Base-by-base conservation (phyloP, 2,888 invertebrate genomes). In the Brassicogethes aeneus region DNA sequence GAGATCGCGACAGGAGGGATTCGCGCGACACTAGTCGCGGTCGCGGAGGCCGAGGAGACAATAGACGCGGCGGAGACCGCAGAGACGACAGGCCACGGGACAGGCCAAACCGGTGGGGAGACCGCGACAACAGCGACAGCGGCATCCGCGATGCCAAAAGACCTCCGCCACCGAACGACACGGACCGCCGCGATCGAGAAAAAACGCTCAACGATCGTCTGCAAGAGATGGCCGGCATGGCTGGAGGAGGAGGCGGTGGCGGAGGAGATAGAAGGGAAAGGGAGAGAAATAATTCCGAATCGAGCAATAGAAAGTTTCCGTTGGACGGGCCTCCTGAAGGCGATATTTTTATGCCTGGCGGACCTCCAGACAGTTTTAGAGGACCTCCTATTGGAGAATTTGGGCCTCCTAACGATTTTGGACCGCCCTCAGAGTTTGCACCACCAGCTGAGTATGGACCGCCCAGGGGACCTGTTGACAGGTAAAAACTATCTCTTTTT, bases 141-240 rank as follows among this genome's bases (percentile, higher is more conserved):
- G 41, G 37, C 36, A 16, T 36, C 10, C 10, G 32, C 10, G 32
- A 32, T 12, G 12, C 3, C 13, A 16, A 34, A 15, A 10, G 7
- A 29, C 40, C 13, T 12, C 30, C 10, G 3, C 7, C 8, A 12
- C 3, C 3, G 14, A 32, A 8, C 12, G 32, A 32, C 32, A 8
- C 3, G 3, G 32, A 32, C 7, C 50, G 55, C 15, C 48, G 51
- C 15, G 61, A 62, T 15, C 46, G 59, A 15, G 62, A 61, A 41
- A 61, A 61, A 42, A 52, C 55, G 8, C 45, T 63, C 10, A 61
- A 61, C 36, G 64, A 63, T 39, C 45, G 63, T 3, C 49, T 64
- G 13, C 54, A 60, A 42, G 61, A 62, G 37, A 63, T 64, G 61
- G 64, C 64, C 2, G 57, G 57, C 5, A 56, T 55, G 51, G 47